A percentile compares a stretch with the other conserved stretches of the same genome.
Evolutionary conservation across 2,113 vertebrate species (phyloP).

Genomic region (Periophthalmus modestus): DNA sequence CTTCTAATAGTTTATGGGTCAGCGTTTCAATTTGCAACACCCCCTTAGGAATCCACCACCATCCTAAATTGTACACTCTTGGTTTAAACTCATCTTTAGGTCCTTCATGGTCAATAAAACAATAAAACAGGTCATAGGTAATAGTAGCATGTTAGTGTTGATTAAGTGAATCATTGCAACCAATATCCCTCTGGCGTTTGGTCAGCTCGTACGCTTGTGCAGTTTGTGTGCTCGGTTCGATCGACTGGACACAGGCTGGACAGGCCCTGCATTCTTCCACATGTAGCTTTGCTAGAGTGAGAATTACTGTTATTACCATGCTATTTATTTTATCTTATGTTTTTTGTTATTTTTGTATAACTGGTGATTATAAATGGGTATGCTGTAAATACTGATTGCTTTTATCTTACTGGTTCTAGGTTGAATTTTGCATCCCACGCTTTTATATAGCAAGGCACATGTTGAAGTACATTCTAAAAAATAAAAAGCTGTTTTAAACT

Average conservation of each 20-base stretch:
- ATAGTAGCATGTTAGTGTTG: slow-evolving; percentile 59
- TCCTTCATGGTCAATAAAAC: background rate
- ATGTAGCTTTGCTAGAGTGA: slow-evolving; percentile 79
- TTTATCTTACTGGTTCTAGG: slow-evolving; percentile 29
- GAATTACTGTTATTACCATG: slow-evolving; percentile 42
- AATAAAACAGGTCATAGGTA: slow-evolving; percentile 14
- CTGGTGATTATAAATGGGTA: slow-evolving; percentile 54
- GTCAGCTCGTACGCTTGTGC: slow-evolving; percentile 53
- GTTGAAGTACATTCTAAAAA: slow-evolving; percentile 50
- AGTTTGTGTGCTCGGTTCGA: slow-evolving; percentile 37
- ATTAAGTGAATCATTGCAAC: slow-evolving; percentile 39
- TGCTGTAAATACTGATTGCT: slow-evolving; percentile 60
- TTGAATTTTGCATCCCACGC: slow-evolving; percentile 62
- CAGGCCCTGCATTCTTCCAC: slow-evolving; percentile 65
- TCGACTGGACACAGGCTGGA: slow-evolving; percentile 43
- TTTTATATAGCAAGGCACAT: slow-evolving; percentile 49
- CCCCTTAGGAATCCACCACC: background rate
- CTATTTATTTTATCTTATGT: slow-evolving; percentile 70
- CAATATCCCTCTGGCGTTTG: slow-evolving; percentile 63
- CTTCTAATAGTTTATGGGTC: slow-evolving; percentile 58
- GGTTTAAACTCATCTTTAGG: background rate
- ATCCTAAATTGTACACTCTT: slow-evolving; percentile 7
- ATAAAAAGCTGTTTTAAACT: slow-evolving; percentile 35
- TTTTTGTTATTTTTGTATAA: slow-evolving; percentile 71
- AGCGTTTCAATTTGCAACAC: slow-evolving; percentile 24